Conservation (phyloP, 2,888 invertebrate species). For the Orthonychiurus folsomi region DNA sequence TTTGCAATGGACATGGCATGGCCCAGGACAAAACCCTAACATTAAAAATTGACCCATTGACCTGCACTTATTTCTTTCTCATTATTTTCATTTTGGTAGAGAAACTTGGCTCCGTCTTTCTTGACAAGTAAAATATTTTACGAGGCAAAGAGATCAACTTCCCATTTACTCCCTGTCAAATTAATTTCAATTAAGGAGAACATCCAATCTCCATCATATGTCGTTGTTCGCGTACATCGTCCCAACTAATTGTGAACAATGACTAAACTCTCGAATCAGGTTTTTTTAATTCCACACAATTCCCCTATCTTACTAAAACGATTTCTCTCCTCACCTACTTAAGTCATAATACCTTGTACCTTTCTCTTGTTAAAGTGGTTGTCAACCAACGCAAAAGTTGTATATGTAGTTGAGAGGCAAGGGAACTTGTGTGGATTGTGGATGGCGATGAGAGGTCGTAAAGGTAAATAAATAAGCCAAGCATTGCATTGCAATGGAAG, state of each 20-base stretch:
- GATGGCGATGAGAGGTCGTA: no score
- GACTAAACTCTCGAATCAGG: background rate
- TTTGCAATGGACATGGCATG: no score
- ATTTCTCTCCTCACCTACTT: constrained; percentile 1
- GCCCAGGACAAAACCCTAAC: background rate
- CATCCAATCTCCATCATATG: background rate
- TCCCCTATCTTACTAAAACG: background rate
- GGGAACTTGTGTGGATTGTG: no score
- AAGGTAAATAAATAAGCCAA: no score
- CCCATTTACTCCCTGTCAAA: background rate
- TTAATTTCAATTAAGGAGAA: background rate
- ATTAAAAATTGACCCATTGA: background rate
- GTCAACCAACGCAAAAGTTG: no score
- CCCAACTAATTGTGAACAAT: background rate
- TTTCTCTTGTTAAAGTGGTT: no score
- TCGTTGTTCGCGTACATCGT: background rate
- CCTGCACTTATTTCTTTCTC: background rate
- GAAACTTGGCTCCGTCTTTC: background rate
- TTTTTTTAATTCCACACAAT: background rate
- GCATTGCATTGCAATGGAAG: no score
- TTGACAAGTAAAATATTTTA: no score
- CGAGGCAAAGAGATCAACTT: no score
- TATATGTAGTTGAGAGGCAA: no score
- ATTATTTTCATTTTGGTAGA: background rate
- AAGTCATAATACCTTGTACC: no score